phyloP scores from a whole-genome alignment of 2,113 vertebrate genomes.

The Ophthalmolycus amberensis region DNA sequence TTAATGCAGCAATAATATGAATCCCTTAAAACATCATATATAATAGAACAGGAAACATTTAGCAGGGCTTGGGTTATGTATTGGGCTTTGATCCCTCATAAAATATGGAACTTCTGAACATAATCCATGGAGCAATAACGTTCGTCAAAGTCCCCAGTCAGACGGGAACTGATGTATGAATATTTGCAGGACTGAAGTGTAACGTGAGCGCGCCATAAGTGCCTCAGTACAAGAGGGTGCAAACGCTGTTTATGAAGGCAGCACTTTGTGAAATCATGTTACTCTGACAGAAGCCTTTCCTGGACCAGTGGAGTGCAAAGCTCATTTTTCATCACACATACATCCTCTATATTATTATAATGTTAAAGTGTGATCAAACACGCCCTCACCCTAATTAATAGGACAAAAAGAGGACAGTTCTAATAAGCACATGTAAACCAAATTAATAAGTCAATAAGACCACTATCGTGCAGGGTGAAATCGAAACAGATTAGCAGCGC shows the following conservation, averaged over 20 bases:
- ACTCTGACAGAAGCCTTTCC: background rate
- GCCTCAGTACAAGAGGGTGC: background rate
- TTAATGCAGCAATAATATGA: too few species aligned
- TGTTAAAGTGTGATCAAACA: background rate
- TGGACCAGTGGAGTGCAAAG: background rate
- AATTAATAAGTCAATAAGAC: background rate
- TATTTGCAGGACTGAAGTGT: background rate
- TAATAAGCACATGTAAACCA: too few species aligned
- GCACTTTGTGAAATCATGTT: constrained; percentile 48
- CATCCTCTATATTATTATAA: background rate
- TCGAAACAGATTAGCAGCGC: too few species aligned
- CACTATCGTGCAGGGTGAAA: background rate
- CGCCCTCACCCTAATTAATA: background rate
- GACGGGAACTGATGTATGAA: background rate
- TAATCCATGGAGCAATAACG: too few species aligned
- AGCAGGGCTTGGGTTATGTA: too few species aligned
- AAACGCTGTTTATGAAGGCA: constrained; percentile 11
- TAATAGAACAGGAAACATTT: too few species aligned
- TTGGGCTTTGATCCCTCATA: too few species aligned
- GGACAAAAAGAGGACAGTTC: background rate
- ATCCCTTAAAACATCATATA: too few species aligned
- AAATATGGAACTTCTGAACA: too few species aligned
- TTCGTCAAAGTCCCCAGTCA: too few species aligned
- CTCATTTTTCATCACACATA: background rate
- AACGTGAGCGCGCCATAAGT: background rate